These are phyloP conservation scores for Samia ricini DNA, from an alignment of 1,140 invertebrate genomes.

Conservation along the genomic window DNA sequence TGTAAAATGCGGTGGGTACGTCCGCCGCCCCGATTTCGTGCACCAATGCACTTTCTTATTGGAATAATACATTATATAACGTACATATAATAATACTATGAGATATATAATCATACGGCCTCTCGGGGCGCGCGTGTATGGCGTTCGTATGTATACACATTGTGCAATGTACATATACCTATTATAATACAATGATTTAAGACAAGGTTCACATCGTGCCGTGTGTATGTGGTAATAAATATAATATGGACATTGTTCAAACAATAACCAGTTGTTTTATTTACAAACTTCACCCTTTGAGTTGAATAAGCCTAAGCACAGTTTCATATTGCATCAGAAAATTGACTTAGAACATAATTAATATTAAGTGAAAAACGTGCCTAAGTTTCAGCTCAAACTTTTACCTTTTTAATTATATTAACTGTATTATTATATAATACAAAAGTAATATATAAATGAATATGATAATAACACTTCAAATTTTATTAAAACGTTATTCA, in stretches of 20 bases:
- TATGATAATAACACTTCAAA: too few relatives aligned
- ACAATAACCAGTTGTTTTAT: slow-evolving; percentile 78
- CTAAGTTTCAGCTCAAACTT: too few relatives aligned
- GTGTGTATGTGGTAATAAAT: slow-evolving; percentile 91
- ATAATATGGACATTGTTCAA: slow-evolving; percentile 92
- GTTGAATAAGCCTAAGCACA: too few relatives aligned
- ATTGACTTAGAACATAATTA: too few relatives aligned
- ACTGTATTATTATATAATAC: too few relatives aligned
- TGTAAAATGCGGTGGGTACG: slow-evolving; percentile 72
- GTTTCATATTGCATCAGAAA: too few relatives aligned
- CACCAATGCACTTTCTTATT: slow-evolving; percentile 78
- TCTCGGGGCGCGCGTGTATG: slow-evolving; percentile 76
- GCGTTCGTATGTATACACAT: slow-evolving; percentile 83
- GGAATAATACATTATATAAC: slow-evolving; percentile 78
- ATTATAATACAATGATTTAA: slow-evolving; percentile 83
- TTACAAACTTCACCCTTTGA: slow-evolving; percentile 31
- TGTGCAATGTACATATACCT: slow-evolving; percentile 84
- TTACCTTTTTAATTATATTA: too few relatives aligned
- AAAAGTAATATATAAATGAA: too few relatives aligned
- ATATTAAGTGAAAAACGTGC: too few relatives aligned
- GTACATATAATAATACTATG: slow-evolving; percentile 77
- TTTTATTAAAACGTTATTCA: too few relatives aligned
- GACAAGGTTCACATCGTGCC: slow-evolving; percentile 91
- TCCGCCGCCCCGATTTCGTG: slow-evolving; percentile 73
- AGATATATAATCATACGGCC: slow-evolving; percentile 77